Percentiles rank a stretch among this genome's conserved stretches.
These are phyloP conservation scores for Drosophila varians DNA, from an alignment of 1,140 invertebrate species.

Conservation along the genomic window DNA sequence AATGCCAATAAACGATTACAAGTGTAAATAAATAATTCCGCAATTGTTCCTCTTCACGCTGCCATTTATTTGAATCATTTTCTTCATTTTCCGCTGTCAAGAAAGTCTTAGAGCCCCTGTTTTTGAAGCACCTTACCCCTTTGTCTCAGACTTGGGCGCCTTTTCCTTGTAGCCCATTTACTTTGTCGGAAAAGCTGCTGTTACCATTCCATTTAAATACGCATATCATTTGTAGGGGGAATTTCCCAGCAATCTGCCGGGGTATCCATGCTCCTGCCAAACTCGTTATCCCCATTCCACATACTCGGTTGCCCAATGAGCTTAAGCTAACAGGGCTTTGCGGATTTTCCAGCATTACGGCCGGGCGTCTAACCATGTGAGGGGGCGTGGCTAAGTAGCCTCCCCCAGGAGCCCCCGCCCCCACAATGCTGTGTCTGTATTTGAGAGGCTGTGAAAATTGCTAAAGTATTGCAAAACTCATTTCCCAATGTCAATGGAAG, in stretches of 20 bases:
- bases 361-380: conserved; percentile 11
- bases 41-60: conserved; percentile 13
- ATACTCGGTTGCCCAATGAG: conserved; percentile 20
- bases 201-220: conserved; percentile 67
- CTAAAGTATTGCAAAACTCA: conserved; percentile 60
- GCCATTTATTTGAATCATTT: conserved; percentile 6
- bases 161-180: conserved; percentile 10
- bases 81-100: not conserved
- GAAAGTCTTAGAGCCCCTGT: not conserved
- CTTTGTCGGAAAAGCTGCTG: conserved; percentile 21
- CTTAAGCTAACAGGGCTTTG: conserved; percentile 66
- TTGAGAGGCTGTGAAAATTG: conserved; percentile 42
- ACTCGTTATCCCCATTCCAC: not conserved
- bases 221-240: conserved; percentile 61
- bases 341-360: conserved; percentile 56
- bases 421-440: conserved; percentile 24
- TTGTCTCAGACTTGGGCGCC: conserved; percentile 19
- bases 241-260: not conserved
- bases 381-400: conserved; percentile 15
- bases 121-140: conserved; percentile 15
- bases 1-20: conserved; percentile 17
- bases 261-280: conserved; percentile 1
- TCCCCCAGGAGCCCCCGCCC: not conserved
- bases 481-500: conserved; percentile 56
- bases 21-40: conserved; percentile 13